These are phyloP conservation scores for Zosterops borbonicus DNA, from an alignment of 2,113 vertebrate genomes.

Conservation along the genomic window DNA sequence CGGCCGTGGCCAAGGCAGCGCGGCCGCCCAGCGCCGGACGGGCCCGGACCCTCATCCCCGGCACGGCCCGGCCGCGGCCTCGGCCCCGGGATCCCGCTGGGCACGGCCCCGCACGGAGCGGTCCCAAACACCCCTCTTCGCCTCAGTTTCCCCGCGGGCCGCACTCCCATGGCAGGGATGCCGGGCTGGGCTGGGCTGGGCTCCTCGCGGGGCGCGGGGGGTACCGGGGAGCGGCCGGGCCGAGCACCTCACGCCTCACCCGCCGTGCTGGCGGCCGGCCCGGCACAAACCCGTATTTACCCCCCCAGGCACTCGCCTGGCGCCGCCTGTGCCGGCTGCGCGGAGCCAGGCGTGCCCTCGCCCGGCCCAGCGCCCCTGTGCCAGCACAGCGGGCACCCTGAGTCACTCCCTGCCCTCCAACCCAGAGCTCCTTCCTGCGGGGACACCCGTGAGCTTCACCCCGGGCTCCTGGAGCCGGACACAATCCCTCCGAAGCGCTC, in stretches of 20 bases:
- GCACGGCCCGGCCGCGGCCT: not conserved
- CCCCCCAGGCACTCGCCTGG: not conserved
- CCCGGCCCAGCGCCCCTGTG: not conserved
- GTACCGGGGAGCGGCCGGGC: not conserved
- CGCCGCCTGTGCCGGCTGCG: not conserved
- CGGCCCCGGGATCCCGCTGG: fast-evolving
- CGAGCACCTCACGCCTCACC: not conserved
- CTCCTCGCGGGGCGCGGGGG: not conserved
- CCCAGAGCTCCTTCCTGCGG: fast-evolving
- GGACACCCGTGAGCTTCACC: not conserved
- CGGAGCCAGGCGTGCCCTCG: not conserved
- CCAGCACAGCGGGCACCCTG: not conserved
- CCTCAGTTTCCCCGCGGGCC: not conserved
- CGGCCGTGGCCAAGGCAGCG: not conserved
- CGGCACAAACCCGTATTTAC: not conserved
- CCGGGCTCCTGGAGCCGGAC: fast-evolving
- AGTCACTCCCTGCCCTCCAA: not conserved
- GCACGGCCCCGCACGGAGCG: fast-evolving
- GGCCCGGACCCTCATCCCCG: not conserved
- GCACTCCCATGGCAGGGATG: fast-evolving
- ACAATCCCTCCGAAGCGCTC: fast-evolving
- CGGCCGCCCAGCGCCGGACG: not conserved
- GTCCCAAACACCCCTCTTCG: not conserved
- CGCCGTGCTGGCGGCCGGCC: not conserved
- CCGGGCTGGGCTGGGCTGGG: not conserved